These are phyloP conservation scores for Protomyctophum bolini DNA, from an alignment of 2,113 vertebrate species.

Conservation along the genomic window DNA sequence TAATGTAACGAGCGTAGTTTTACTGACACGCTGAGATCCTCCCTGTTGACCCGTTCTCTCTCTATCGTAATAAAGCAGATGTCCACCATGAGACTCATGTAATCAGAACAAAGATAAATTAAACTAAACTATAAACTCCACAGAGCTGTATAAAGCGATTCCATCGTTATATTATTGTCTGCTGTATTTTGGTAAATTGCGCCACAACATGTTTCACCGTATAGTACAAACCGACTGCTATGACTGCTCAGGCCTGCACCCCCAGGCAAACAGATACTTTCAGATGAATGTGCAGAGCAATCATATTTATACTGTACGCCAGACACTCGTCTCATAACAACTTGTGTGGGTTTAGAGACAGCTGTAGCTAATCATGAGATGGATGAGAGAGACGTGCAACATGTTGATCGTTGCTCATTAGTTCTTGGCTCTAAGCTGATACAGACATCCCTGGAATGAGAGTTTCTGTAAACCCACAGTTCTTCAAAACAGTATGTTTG, in stretches of 20 bases:
- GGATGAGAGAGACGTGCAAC: not conserved
- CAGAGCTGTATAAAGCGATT: too few relatives aligned
- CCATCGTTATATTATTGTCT: not conserved
- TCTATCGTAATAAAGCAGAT: constrained; percentile 35
- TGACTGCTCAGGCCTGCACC: not conserved
- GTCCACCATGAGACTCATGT: too few relatives aligned
- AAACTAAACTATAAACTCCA: too few relatives aligned
- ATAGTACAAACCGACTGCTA: not conserved
- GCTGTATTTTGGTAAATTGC: not conserved
- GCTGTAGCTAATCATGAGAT: constrained; percentile 16
- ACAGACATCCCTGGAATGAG: not conserved
- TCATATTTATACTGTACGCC: constrained; percentile 33
- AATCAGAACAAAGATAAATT: too few relatives aligned
- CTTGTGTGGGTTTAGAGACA: constrained; percentile 9
- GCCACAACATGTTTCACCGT: not conserved
- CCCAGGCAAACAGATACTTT: not conserved
- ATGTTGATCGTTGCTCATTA: not conserved
- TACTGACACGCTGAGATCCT: constrained; percentile 36
- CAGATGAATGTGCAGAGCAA: not conserved
- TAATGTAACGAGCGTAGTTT: constrained; percentile 43
- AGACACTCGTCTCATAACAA: constrained; percentile 12
- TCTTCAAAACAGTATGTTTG: too few relatives aligned
- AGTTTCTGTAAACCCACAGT: too few relatives aligned
- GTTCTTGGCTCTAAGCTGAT: not conserved
- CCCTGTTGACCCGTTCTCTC: constrained; percentile 37